Base-by-base conservation (phyloP, 2,113 vertebrate genomes). In the Sciurus niger region DNA sequence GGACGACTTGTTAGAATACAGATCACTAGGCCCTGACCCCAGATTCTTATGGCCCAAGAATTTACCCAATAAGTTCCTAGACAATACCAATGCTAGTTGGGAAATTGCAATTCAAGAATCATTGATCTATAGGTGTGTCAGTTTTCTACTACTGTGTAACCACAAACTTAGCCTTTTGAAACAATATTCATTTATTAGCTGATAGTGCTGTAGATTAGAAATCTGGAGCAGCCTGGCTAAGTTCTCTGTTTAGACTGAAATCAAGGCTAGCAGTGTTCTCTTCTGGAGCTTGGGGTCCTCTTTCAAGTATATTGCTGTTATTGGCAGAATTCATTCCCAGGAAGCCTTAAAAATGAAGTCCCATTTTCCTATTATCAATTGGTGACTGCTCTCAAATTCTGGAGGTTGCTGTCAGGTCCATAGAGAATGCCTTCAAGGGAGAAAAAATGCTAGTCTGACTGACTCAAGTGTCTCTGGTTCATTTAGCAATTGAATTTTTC, bases 161-260 rank as follows among this genome's bases (percentile, higher is more conserved):
- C 90, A 72, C 79, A 73, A 43, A 60, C 20, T 63, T 82, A 70
- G 46, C 43, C 55, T 32, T 32, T 91, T 90, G 63, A 79, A 94
- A 58, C 46, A 89, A 30, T 8, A 65, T 16, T 14, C 63, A 46
- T 92, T 51, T 86, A 58, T 85, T 84, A 89, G 70, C 30, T 84
- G 65, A 60, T 0, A n/a, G 37, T 79, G 60, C 74, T 40, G 6
- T 34, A 32, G 43, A 24, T 94, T 58, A 85, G 63, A 92, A 92
- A 84, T 87, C 51, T 24, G 20, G 55, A 43, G 48, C 28, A 67
- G 84, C 2, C 17, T 67, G n/a, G 32, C 28, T 40, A 22, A 86
- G 43, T 93, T 94, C 43, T 95, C 63, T 92, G 1, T 85, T 86
- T 25, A 89, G 76, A 37, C 63, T 72, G 10, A 93, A 93, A 58